Conservation (phyloP, 2,113 vertebrate genomes). For the Vireo altiloquus region DNA sequence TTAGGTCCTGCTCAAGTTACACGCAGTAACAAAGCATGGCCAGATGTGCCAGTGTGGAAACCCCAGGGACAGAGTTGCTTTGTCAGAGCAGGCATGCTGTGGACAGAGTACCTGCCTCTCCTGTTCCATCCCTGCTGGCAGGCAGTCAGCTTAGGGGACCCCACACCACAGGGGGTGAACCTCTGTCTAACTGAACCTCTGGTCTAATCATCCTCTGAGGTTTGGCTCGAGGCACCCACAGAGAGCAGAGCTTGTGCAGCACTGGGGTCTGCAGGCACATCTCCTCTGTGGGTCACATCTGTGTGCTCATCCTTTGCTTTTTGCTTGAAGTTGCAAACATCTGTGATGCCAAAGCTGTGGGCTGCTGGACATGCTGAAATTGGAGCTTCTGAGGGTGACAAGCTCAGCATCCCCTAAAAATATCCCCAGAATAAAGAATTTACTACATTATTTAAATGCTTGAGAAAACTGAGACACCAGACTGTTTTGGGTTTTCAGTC, state of each 20-base stretch:
- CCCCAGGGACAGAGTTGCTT: neutral
- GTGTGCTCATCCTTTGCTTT: neutral
- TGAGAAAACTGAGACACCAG: neutral
- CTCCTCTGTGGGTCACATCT: neutral
- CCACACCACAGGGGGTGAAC: neutral
- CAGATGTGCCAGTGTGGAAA: neutral
- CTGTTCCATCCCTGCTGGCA: neutral
- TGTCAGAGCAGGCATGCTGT: neutral
- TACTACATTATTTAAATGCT: neutral
- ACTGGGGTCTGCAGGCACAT: neutral
- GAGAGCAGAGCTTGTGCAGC: neutral
- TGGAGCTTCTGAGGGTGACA: neutral
- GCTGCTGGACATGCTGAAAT: neutral
- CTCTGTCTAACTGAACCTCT: neutral
- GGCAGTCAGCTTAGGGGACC: neutral
- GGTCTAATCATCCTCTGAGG: neutral
- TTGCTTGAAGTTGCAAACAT: neutral
- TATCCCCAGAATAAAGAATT: neutral
- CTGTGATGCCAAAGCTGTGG: neutral
- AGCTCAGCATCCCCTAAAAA: neutral
- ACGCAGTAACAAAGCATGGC: neutral
- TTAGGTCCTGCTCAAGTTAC: neutral
- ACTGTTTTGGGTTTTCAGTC: neutral
- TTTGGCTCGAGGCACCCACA: accelerated
- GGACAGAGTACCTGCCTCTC: neutral